These are phyloP conservation scores for Platyscapa corneri DNA, from an alignment of 1,140 invertebrate genomes.

Conservation along the genomic window DNA sequence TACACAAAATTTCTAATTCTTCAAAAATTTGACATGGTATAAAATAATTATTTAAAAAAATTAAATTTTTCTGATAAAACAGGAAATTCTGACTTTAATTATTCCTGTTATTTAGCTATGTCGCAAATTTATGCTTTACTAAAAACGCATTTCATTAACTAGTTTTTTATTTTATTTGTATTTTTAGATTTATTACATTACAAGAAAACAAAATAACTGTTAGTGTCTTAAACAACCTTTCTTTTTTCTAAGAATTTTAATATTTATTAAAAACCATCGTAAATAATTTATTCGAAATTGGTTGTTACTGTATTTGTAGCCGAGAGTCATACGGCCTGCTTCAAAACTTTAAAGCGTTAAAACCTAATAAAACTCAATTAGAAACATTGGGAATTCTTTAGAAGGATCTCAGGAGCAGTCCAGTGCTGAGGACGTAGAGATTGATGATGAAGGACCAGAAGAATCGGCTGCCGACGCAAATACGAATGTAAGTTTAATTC, in stretches of 20 bases:
- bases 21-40: neutral
- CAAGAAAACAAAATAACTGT: neutral
- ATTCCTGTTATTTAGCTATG: neutral
- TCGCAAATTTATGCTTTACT: no score
- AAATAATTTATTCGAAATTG: neutral
- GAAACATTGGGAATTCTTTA: conserved; percentile 53
- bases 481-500: conserved; percentile 55
- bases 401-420: conserved; percentile 72
- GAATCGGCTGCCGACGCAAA: conserved; percentile 59
- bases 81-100: neutral
- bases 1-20: no score
- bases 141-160: neutral
- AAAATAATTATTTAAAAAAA: neutral
- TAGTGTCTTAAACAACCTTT: neutral
- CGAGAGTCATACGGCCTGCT: conserved; percentile 9
- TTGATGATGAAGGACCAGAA: conserved; percentile 57
- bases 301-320: neutral
- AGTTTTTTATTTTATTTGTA: neutral
- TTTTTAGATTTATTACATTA: neutral
- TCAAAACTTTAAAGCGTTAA: conserved; percentile 2
- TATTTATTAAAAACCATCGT: neutral
- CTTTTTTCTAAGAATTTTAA: neutral
- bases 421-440: conserved; percentile 63
- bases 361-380: conserved; percentile 7
- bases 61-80: neutral